Percentiles rank a stretch among this genome's conserved stretches.
phyloP scores from a whole-genome alignment of 2,113 vertebrate species.

The Tupaia tana region DNA sequence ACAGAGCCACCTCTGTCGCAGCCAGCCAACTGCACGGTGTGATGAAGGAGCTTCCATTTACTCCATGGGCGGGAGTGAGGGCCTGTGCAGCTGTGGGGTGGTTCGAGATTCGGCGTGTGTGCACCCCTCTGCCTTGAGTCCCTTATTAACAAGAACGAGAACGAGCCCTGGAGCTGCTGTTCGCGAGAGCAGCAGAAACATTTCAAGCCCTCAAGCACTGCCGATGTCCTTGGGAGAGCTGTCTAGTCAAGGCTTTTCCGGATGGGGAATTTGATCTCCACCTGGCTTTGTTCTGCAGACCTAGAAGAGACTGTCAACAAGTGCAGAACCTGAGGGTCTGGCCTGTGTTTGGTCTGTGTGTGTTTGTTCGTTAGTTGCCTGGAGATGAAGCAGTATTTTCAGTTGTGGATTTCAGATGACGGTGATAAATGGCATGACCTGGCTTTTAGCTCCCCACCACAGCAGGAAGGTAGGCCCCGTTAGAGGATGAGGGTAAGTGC shows the following conservation, averaged over 20 bases:
- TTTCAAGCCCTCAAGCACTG: not conserved
- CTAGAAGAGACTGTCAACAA: not conserved
- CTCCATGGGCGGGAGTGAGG: not conserved
- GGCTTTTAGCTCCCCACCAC: not conserved
- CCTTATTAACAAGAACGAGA: slow-evolving; percentile 19
- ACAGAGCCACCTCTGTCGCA: not conserved
- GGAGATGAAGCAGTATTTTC: not conserved
- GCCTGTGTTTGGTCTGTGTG: not conserved
- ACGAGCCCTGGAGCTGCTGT: not conserved
- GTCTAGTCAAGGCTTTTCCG: not conserved
- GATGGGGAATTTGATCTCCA: not conserved
- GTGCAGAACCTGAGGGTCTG: not conserved
- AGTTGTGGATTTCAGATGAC: not conserved
- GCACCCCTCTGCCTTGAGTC: not conserved
- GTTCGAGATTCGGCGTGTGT: not conserved
- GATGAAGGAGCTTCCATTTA: not conserved
- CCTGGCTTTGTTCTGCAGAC: not conserved
- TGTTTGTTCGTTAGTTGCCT: not conserved
- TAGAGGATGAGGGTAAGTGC: not conserved
- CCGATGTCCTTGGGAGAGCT: not conserved
- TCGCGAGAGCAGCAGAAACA: not conserved
- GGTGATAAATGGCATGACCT: not conserved
- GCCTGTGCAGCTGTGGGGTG: not conserved
- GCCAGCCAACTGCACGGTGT: not conserved
- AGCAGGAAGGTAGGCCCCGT: not conserved